Base-by-base conservation (phyloP, 2,888 invertebrate species). In the Scaptodrosophila latifasciaeformis region DNA sequence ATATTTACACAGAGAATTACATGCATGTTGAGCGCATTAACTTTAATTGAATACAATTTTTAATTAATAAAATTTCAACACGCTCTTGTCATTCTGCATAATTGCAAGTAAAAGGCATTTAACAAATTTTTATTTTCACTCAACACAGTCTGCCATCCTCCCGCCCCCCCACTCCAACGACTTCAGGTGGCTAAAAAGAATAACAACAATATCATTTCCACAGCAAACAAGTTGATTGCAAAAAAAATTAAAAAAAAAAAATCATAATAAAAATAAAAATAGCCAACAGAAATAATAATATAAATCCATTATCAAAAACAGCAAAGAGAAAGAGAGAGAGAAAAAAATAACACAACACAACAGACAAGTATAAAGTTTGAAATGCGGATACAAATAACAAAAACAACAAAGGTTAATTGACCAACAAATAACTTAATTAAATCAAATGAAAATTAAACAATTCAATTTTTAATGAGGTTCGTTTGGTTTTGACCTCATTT, bases 351-450 rank as follows among this genome's bases (percentile, higher is more conserved):
- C 40, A 37, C 24, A 46, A 46, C n/a, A n/a, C n/a, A n/a, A n/a
- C n/a, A n/a, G n/a, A n/a, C n/a, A n/a, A n/a, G n/a, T n/a, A n/a
- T n/a, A n/a, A n/a, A n/a, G n/a, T n/a, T n/a, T n/a, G n/a, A n/a
- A 48, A 44, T 52, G 9, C 21, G 43, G 59, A 76, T 69, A 66
- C 59, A 79, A 79, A 75, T 71, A 77, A 66, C 72, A 57, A 48
- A 60, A 62, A 52, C 70, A 63, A 76, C 64, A 77, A 66, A 60
- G 75, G 69, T 78, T 75, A 78, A 78, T 78, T 78, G 71, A 78
- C 70, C 70, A 78, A 71, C 70, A 75, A 76, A 75, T 75, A 75
- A 76, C 70, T 78, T 75, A 78, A 76, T 76, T 76, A 75, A 77
- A 77, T 74, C 71, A 75, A 74, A 77, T 70, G 74, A 68, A 72